Evolutionary conservation across 2,113 vertebrate genomes (phyloP).

Genomic region (Indicator maculatus): DNA sequence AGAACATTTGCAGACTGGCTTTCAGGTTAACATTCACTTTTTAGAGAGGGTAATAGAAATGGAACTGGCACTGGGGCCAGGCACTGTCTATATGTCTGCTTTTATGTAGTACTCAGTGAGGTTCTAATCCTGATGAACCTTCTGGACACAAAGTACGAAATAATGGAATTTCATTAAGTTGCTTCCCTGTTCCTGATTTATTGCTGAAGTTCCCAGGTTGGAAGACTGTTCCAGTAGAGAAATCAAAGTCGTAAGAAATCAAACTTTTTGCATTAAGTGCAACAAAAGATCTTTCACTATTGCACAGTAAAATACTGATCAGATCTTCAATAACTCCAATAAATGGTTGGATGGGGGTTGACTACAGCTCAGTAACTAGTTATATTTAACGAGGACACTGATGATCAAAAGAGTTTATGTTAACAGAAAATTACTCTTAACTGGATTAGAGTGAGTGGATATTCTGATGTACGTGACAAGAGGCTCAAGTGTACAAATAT

Average conservation of each 20-base stretch:
- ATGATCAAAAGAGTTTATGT: not conserved
- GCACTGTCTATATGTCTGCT: not conserved
- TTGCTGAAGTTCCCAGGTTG: not conserved
- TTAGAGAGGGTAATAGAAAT: constrained; percentile 20
- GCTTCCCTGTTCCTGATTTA: not conserved
- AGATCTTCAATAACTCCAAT: not conserved
- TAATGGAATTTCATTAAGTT: constrained; percentile 43
- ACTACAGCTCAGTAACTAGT: not conserved
- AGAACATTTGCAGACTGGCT: not conserved
- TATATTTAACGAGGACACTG: not conserved
- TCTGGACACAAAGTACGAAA: not conserved
- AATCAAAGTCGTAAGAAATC: not conserved
- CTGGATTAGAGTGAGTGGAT: not conserved
- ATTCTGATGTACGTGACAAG: not conserved
- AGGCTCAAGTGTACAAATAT: not conserved
- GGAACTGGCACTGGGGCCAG: not conserved
- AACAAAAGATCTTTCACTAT: not conserved
- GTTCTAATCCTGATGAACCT: constrained; percentile 36
- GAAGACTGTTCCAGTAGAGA: not conserved
- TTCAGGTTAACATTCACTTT: not conserved
- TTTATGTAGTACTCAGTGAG: not conserved
- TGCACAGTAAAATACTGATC: not conserved
- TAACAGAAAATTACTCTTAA: not conserved
- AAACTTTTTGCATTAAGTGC: not conserved
- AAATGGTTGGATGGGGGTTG: not conserved